Evolutionary conservation across 2,113 vertebrate species (phyloP), one percentile per base, ranked within the genome.

Genomic region (Triplophysa siluroides): DNA sequence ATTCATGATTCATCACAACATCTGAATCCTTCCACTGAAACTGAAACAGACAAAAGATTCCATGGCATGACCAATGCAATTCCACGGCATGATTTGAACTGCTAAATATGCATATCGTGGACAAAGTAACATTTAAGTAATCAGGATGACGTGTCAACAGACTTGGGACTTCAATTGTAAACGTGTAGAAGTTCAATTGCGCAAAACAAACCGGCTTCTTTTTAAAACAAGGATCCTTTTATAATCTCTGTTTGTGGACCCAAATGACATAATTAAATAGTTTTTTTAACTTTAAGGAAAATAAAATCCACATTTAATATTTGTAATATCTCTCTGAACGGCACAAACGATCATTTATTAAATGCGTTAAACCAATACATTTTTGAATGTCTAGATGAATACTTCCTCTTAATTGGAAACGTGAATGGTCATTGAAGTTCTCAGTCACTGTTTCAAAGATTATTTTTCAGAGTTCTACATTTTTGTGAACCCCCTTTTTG

Each of bases 101-200:
- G 54, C 19, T 58, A 58, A 6, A 58, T 16, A 5, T 54, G 13
- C 5, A 2, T n/a, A 58, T 58, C 2, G 2, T 21, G 19, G 19
- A n/a, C 54, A 58, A 58, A n/a, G 2, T 8, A 2, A 56, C 13
- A 41, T 21, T 33, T 18, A 66, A 63, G 72, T 64, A 67, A 70
- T 78, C 74, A 71, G 60, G 81, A 45, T 89, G 89, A 92, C 74
- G 86, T 93, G 92, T 89, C 87, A 90, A 38, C 86, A 82, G 89
- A 92, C 91, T 90, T 88, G 66, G 89, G 88, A 90, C 90, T 82
- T n/a, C 71, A 72, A 80, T 29, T 56, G 66, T 81, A 78, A 82
- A 87, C 16, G 67, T 87, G 76, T 74, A 78, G 82, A 24, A 76
- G 23, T 68, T 41, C 26, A 58, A 4, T 92, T 90, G 83, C 82